Percentiles rank a stretch among this genome's conserved stretches.
Evolutionary conservation across 2,888 invertebrate genomes (phyloP).

Genomic region (Scaptodrosophila latifasciaeformis): DNA sequence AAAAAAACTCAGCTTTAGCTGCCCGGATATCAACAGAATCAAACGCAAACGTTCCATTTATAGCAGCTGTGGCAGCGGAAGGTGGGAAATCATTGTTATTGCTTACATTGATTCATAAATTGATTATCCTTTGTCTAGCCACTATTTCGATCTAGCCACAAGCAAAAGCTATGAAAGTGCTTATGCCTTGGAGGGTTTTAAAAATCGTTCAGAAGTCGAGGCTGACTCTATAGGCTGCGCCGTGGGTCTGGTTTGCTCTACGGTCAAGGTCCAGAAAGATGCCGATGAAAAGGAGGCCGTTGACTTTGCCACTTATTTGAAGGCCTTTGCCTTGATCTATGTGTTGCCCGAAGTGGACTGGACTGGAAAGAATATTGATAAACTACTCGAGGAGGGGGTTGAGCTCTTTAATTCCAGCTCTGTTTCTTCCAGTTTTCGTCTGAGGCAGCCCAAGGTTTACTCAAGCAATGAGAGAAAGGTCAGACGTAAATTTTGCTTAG

Average conservation of each 20-base stretch:
- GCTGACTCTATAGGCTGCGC: conserved; percentile 24
- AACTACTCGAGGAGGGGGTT: conserved; percentile 61
- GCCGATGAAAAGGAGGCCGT: conserved; percentile 26
- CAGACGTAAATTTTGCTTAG: conserved; percentile 55
- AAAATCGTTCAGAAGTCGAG: conserved; percentile 1
- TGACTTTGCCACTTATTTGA: conserved; percentile 57
- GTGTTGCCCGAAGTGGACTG: conserved; percentile 68
- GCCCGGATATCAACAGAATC: too few relatives aligned
- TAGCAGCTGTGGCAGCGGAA: too few relatives aligned
- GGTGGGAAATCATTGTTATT: conserved; percentile 1
- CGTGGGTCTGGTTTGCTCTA: conserved; percentile 26
- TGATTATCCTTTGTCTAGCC: not conserved
- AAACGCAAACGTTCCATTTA: conserved; percentile 5
- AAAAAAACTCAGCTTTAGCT: too few relatives aligned
- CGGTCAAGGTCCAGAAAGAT: conserved; percentile 13
- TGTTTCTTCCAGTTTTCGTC: conserved; percentile 8
- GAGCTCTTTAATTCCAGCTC: conserved; percentile 29
- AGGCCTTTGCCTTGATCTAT: conserved; percentile 68
- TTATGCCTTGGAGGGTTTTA: not conserved
- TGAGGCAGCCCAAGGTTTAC: conserved; percentile 25
- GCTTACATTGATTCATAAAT: not conserved
- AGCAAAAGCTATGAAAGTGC: not conserved
- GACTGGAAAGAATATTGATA: conserved; percentile 58
- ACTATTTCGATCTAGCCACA: conserved; percentile 1
- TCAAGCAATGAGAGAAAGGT: conserved; percentile 44